phyloP scores from a whole-genome alignment of 2,113 vertebrate genomes.

The Anguilla rostrata region DNA sequence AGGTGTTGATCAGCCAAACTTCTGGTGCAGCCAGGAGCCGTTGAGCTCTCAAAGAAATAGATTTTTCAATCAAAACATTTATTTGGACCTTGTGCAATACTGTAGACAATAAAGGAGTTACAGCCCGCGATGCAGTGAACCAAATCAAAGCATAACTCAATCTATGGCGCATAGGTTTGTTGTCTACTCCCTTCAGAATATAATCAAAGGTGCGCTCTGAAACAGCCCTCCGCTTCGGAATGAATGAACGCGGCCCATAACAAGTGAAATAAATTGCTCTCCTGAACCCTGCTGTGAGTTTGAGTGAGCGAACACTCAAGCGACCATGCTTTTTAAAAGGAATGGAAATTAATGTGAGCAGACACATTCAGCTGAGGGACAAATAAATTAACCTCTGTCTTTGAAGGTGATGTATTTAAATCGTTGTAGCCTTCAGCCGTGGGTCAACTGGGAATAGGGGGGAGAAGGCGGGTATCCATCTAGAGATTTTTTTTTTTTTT shows the following conservation, averaged over 20 bases:
- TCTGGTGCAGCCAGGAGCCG: background rate
- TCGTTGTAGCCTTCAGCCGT: background rate
- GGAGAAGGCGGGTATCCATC: background rate
- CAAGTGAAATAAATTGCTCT: constrained; percentile 10
- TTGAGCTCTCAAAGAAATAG: background rate
- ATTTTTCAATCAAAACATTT: constrained; percentile 1
- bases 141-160: constrained; percentile 15
- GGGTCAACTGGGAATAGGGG: background rate
- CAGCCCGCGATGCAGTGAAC: background rate
- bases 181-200: background rate
- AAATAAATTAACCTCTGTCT: constrained; percentile 24
- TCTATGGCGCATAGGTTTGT: background rate
- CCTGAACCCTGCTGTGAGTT: background rate
- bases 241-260: background rate
- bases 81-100: background rate
- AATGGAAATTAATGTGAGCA: constrained; percentile 17
- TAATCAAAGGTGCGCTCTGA: background rate
- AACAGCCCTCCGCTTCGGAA: background rate
- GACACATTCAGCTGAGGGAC: constrained; percentile 3
- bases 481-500: too few species aligned
- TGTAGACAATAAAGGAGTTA: background rate
- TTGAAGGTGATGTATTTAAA: constrained; percentile 24
- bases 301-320: background rate
- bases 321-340: constrained; percentile 6
- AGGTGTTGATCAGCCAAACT: background rate